phyloP scores from a whole-genome alignment of 2,888 invertebrate genomes.

The Chaitophorus viminalis region DNA sequence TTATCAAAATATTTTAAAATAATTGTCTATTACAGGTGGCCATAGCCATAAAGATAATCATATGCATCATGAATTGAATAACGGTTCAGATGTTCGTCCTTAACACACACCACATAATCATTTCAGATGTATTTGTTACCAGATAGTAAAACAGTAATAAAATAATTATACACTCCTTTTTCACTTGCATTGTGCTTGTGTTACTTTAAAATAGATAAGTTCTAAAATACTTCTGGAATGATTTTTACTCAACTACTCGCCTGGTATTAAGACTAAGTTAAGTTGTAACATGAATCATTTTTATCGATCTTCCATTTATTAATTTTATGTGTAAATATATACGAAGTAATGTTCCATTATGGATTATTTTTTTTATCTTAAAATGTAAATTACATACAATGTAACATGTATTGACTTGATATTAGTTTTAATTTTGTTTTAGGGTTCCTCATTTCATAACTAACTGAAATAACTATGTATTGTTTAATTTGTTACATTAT shows the following conservation, averaged over 20 bases:
- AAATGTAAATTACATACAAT: constrained; percentile 31
- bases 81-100: background rate
- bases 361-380: constrained; percentile 49
- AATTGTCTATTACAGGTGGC: constrained; percentile 41
- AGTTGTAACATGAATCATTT: constrained; percentile 59
- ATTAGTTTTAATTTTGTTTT: constrained; percentile 43
- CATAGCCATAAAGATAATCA: constrained; percentile 64
- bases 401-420: constrained; percentile 32
- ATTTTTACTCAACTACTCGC: constrained; percentile 49
- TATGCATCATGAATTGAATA: constrained; percentile 66
- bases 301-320: constrained; percentile 53
- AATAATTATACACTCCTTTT: background rate
- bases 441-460: constrained; percentile 34
- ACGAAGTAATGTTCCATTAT: constrained; percentile 36
- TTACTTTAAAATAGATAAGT: constrained; percentile 22
- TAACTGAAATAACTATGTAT: constrained; percentile 21
- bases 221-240: constrained; percentile 49
- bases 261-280: constrained; percentile 47
- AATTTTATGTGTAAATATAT: constrained; percentile 21
- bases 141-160: constrained; percentile 27
- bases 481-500: constrained; percentile 30
- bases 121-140: constrained; percentile 52
- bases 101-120: constrained; percentile 23
- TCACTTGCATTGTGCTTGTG: constrained; percentile 1
- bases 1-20: constrained; percentile 15